Evolutionary conservation across 1,140 invertebrate species (phyloP), one percentile per base, ranked within the genome.

Genomic region (Trinorchestia longiramus): DNA sequence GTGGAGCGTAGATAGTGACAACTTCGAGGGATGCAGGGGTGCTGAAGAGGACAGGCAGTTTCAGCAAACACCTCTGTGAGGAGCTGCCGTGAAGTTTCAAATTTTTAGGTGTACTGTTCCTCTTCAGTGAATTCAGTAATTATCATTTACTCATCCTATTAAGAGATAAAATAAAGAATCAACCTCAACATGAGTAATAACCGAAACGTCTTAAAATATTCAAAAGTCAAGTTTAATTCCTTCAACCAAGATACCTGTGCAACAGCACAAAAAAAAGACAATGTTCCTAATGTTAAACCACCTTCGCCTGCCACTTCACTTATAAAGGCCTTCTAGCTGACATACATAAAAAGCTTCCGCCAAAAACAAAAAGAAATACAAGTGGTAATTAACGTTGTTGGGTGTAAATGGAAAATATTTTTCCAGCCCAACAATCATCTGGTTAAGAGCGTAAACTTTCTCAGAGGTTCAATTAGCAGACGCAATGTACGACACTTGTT

Each of bases 381-480:
- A 90, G 88, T 90, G 62, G 15, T 77, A 90, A 90, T 90, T 90
- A 90, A 11, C 36, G 88, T 43, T 36, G 62, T 77, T 42, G 88
- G 88, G 43, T 17, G 36, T n/a, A 94, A 94, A 94, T 47, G 8
- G 40, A 36, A 94, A 45, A 94, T 11, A 45, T 45, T 47, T 94
- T 94, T 94, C 92, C 43, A 94, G 43, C 44, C 43, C 43, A 94
- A 94, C 92, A 94, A 94, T 94, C 92, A 43, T 94, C 92, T 94
- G 41, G 44, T 94, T 94, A 94, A 94, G 92, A 45, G 43, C 43
- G 44, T 45, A 94, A 94, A 94, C 92, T 94, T 94, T 94, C 92
- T 94, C 92, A 94, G 36, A 94, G 44, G 43, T n/a, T 43, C 43
- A 45, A 94, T 94, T 45, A 43, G 44, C 36, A 45, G 44, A 94